Evolutionary conservation across 2,113 vertebrate species (phyloP).

Genomic region (Elephantulus edwardii): DNA sequence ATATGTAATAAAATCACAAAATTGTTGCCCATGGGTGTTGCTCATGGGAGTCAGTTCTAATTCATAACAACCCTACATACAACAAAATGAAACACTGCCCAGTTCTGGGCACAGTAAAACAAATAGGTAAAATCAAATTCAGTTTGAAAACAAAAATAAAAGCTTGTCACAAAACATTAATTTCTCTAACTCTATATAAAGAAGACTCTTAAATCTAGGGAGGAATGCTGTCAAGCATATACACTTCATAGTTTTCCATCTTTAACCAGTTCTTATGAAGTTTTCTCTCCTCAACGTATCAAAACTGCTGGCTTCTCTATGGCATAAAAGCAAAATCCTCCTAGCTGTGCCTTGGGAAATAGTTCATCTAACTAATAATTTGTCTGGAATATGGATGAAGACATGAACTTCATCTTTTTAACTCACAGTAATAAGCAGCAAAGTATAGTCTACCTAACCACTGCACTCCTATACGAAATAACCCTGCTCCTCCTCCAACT

Average conservation of each 20-base stretch:
- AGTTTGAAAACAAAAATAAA: background rate
- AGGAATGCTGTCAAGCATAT: background rate
- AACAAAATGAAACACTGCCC: too few species aligned
- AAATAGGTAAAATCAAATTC: background rate
- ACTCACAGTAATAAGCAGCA: background rate
- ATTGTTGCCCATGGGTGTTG: too few species aligned
- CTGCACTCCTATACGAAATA: background rate
- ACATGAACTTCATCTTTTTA: background rate
- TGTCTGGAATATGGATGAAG: background rate
- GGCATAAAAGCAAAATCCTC: background rate
- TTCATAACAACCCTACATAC: too few species aligned
- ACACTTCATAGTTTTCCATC: background rate
- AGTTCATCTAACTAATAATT: background rate
- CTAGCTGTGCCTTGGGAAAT: background rate
- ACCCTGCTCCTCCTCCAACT: background rate
- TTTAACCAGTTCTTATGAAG: too few species aligned
- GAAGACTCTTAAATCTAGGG: background rate
- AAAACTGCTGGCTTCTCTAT: background rate
- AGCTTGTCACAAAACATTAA: background rate
- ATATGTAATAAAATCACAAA: background rate
- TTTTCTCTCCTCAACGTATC: background rate
- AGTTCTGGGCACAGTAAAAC: background rate
- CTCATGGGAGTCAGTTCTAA: too few species aligned
- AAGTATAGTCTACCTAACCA: background rate
- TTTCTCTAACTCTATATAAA: background rate